Evolutionary conservation across 2,888 invertebrate species (phyloP).

Genomic region (Brachylomia viminalis): DNA sequence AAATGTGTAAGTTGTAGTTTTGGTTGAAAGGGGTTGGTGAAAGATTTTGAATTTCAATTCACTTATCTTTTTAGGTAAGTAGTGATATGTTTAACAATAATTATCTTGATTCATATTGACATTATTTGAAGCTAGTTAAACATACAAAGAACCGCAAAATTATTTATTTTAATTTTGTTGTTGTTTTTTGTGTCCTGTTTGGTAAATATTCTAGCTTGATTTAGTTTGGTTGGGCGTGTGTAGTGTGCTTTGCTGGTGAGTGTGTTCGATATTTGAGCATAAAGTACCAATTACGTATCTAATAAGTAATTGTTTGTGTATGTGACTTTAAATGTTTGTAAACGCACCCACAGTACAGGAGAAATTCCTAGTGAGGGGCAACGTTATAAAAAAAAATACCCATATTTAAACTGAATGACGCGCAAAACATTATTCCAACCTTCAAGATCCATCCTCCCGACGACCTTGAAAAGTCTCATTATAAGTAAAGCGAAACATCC

Average conservation of each 20-base stretch:
- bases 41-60: too few species aligned
- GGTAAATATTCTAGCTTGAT: too few species aligned
- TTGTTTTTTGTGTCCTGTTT: not conserved
- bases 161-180: too few species aligned
- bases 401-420: not conserved
- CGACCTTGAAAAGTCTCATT: slow-evolving; percentile 32
- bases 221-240: not conserved
- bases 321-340: too few species aligned
- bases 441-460: slow-evolving; percentile 15
- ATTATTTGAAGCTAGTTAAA: not conserved
- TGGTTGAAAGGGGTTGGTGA: slow-evolving; percentile 2
- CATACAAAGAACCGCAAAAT: not conserved
- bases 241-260: not conserved
- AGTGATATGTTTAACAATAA: not conserved
- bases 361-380: too few species aligned
- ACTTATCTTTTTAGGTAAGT: not conserved
- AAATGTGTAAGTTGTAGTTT: not conserved
- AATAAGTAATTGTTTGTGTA: too few species aligned
- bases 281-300: not conserved
- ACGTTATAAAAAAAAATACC: too few species aligned
- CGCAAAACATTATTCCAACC: not conserved
- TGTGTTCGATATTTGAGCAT: not conserved
- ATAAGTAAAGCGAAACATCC: slow-evolving; percentile 31
- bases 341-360: too few species aligned
- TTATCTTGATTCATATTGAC: not conserved